These are phyloP conservation scores for Bombycilla garrulus DNA, from an alignment of 2,113 vertebrate genomes.

Conservation along the genomic window DNA sequence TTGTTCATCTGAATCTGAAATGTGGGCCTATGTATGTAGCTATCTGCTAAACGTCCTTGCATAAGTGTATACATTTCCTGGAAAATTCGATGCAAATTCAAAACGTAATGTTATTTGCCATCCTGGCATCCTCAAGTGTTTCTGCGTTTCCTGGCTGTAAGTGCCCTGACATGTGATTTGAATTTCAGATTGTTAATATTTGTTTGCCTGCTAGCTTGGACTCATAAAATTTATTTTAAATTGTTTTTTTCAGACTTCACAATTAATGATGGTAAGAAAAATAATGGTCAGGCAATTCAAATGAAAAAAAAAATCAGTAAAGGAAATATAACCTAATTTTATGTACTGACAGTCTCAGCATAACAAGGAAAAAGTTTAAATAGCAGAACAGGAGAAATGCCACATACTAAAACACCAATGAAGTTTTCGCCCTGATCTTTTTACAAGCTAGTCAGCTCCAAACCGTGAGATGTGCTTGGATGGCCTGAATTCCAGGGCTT, in stretches of 20 bases:
- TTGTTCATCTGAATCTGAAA: not conserved
- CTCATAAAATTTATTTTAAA: not conserved
- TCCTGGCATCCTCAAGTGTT: not conserved
- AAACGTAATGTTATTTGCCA: not conserved
- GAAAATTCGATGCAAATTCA: not conserved
- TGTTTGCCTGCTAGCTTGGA: not conserved
- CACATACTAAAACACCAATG: not conserved
- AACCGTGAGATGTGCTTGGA: not conserved
- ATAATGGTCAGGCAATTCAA: not conserved
- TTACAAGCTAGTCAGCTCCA: not conserved
- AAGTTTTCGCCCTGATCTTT: not conserved
- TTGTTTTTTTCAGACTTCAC: not conserved
- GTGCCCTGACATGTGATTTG: not conserved
- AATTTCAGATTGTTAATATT: not conserved
- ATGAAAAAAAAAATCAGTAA: not conserved
- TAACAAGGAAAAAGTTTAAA: not conserved
- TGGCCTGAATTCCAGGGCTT: not conserved
- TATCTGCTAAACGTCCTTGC: not conserved
- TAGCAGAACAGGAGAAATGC: not conserved
- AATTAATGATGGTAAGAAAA: not conserved
- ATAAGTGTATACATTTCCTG: not conserved
- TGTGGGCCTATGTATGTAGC: fast-evolving
- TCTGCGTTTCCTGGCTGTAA: not conserved
- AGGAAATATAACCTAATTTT: not conserved
- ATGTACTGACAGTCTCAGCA: not conserved